Conservation (phyloP, 1,140 invertebrate genomes). For the Solen grandis region DNA sequence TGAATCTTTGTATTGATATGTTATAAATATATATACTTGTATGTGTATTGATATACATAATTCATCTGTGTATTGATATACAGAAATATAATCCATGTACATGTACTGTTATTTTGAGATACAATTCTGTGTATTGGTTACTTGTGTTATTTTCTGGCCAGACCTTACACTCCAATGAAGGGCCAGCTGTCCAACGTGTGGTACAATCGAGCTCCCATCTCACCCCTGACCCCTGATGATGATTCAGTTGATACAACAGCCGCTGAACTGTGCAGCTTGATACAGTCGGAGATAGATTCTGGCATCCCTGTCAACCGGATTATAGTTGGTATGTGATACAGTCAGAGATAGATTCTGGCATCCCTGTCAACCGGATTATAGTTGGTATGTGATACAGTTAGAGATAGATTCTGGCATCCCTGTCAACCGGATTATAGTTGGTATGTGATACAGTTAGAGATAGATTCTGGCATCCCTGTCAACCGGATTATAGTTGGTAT, state of each 20-base stretch:
- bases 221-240: constrained; percentile 62
- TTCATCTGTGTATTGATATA: no score
- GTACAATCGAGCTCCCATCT: constrained; percentile 71
- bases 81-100: no score
- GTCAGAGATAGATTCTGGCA: constrained; percentile 67
- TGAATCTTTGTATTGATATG: no score
- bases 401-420: constrained; percentile 72
- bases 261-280: constrained; percentile 54
- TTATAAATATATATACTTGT: no score
- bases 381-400: constrained; percentile 72
- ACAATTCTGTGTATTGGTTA: no score
- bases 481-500: constrained; percentile 73
- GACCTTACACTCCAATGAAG: constrained; percentile 68
- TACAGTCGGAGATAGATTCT: constrained; percentile 66
- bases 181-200: constrained; percentile 67
- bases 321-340: constrained; percentile 74
- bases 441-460: constrained; percentile 72
- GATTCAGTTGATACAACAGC: constrained; percentile 59
- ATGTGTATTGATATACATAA: no score
- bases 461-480: constrained; percentile 68
- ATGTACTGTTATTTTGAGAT: no score
- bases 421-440: constrained; percentile 69
- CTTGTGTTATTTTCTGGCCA: no score
- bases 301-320: constrained; percentile 73
- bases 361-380: constrained; percentile 70